A percentile compares a stretch with the other conserved stretches of the same genome.
These are phyloP conservation scores for Ivindomyrus marchei DNA, from an alignment of 2,113 vertebrate genomes.

Conservation along the genomic window DNA sequence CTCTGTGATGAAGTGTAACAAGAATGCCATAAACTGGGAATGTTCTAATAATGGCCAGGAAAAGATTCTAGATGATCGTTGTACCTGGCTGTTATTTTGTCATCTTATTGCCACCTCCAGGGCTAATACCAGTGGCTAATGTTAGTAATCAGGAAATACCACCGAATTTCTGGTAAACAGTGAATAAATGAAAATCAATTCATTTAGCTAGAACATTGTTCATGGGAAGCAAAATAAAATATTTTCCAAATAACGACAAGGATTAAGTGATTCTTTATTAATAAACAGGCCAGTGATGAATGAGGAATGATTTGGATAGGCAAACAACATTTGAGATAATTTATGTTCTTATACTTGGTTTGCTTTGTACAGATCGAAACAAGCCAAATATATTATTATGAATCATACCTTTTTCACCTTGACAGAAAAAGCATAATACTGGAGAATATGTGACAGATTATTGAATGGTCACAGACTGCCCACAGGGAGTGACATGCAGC, in stretches of 20 bases:
- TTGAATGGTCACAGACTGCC: not conserved
- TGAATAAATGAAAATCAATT: not conserved
- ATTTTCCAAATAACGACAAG: not conserved
- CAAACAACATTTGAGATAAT: not conserved
- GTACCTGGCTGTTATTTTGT: not conserved
- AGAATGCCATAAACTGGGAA: not conserved
- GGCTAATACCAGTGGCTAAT: not conserved
- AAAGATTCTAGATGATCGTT: not conserved
- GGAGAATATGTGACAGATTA: not conserved
- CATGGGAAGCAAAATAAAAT: not conserved
- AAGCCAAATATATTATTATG: not conserved
- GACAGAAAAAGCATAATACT: not conserved
- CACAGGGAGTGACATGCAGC: not conserved
- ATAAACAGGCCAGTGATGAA: not conserved
- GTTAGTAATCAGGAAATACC: not conserved
- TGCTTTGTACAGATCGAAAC: not conserved
- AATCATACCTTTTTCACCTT: not conserved
- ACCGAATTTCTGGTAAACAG: not conserved
- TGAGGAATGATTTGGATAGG: not conserved
- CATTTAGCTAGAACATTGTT: not conserved
- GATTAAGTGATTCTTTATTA: not conserved
- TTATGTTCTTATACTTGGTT: not conserved
- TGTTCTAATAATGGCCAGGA: not conserved
- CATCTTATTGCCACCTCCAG: not conserved
- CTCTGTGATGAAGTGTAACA: not conserved